phyloP scores from a whole-genome alignment of 2,888 invertebrate species.

The Pandemis corylana region DNA sequence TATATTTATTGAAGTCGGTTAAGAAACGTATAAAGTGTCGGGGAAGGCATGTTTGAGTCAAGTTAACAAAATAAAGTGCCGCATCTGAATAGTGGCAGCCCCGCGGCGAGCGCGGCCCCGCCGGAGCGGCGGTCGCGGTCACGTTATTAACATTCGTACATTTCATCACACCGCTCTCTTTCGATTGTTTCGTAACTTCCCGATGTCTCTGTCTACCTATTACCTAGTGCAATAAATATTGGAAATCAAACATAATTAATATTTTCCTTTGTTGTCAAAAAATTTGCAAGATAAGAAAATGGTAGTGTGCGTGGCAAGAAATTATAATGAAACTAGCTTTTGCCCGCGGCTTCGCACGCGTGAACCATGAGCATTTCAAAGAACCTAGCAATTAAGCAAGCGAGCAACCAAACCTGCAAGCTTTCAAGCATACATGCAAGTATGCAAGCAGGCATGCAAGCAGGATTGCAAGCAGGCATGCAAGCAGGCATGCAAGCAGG shows the following conservation, averaged over 20 bases:
- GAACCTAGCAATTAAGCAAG: too few species aligned
- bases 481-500: too few species aligned
- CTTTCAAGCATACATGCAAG: too few species aligned
- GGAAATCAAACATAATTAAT: not conserved
- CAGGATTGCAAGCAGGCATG: too few species aligned
- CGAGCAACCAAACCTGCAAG: too few species aligned
- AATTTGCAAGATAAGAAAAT: not conserved
- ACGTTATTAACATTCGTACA: conserved; percentile 79
- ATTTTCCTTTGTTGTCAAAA: not conserved
- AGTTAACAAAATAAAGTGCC: conserved; percentile 23
- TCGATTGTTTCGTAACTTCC: conserved; percentile 64
- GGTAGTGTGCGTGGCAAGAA: too few species aligned
- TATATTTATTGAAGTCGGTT: too few species aligned
- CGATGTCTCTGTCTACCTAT: conserved; percentile 51
- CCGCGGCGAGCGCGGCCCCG: conserved; percentile 61
- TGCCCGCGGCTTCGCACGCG: too few species aligned
- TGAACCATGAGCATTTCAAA: too few species aligned
- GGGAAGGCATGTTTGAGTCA: too few species aligned
- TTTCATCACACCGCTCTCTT: conserved; percentile 63
- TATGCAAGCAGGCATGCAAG: too few species aligned
- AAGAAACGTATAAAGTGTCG: not conserved
- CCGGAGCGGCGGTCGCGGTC: conserved; percentile 68
- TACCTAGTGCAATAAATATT: not conserved
- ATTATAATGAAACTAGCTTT: too few species aligned
- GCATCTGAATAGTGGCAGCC: conserved; percentile 29